phyloP scores from a whole-genome alignment of 2,888 invertebrate species.

The Bembecia ichneumoniformis region DNA sequence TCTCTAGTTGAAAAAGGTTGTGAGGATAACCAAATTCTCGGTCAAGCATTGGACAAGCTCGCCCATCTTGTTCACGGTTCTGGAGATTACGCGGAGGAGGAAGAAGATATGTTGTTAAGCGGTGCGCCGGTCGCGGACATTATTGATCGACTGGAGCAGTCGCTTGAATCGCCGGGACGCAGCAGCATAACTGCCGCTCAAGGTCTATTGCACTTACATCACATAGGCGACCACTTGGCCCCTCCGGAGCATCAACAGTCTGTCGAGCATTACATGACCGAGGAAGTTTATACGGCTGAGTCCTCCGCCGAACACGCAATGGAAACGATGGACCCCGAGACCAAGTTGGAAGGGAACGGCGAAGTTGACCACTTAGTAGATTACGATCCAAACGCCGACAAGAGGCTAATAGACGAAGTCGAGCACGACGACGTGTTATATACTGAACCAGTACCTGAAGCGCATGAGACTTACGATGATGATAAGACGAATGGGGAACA shows the following conservation, averaged over 20 bases:
- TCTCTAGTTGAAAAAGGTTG: conserved; percentile 75
- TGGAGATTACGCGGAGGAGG: conserved; percentile 60
- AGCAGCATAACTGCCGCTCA: conserved; percentile 60
- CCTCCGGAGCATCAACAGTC: conserved; percentile 38
- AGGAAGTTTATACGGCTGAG: conserved; percentile 36
- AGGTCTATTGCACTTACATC: conserved; percentile 53
- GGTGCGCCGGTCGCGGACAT: conserved; percentile 73
- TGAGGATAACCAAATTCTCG: conserved; percentile 72
- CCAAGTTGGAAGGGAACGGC: conserved; percentile 28
- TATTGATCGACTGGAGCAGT: conserved; percentile 75
- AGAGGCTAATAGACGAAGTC: conserved; percentile 39
- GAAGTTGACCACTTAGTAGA: conserved; percentile 39
- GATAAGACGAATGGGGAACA: conserved; percentile 29
- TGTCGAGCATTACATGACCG: conserved; percentile 53
- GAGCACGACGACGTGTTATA: conserved; percentile 30
- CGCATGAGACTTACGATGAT: conserved; percentile 31
- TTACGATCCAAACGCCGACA: conserved; percentile 36
- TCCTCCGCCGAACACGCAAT: conserved; percentile 32
- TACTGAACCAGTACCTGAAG: conserved; percentile 47
- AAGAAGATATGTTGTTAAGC: conserved; percentile 57
- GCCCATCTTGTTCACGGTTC: conserved; percentile 50
- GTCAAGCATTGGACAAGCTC: conserved; percentile 55
- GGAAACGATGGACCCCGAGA: conserved; percentile 29
- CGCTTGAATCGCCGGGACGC: conserved; percentile 64
- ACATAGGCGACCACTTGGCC: conserved; percentile 45